phyloP scores from a whole-genome alignment of 2,888 invertebrate genomes.

The Tetrapedia diversipes region DNA sequence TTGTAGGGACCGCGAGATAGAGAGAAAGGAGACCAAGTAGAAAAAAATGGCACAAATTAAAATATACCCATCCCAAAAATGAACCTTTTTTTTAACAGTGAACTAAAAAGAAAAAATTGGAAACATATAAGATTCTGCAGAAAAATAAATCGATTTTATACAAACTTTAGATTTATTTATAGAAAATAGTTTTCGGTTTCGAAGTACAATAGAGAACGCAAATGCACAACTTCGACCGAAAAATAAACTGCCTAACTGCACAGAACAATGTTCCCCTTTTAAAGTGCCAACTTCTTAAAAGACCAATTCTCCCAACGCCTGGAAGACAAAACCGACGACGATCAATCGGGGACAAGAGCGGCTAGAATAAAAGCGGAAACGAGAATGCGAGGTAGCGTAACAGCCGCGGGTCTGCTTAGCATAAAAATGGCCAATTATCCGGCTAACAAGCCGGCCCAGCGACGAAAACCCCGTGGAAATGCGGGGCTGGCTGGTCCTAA shows the following conservation, averaged over 20 bases:
- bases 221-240: background rate
- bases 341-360: constrained; percentile 46
- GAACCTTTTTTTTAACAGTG: background rate
- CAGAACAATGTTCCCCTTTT: too few species aligned
- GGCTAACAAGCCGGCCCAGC: constrained; percentile 75
- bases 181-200: too few species aligned
- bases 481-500: constrained; percentile 61
- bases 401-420: constrained; percentile 73
- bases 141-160: too few species aligned
- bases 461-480: constrained; percentile 54
- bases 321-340: constrained; percentile 14
- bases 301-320: background rate
- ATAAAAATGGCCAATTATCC: constrained; percentile 80
- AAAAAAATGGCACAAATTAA: constrained; percentile 3
- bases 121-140: background rate
- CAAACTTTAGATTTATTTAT: too few species aligned
- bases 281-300: background rate
- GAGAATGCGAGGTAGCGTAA: constrained; percentile 60
- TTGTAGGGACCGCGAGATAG: constrained; percentile 46
- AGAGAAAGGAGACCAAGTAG: constrained; percentile 29
- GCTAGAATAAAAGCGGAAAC: constrained; percentile 41
- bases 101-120: background rate
- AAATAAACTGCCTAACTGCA: background rate
- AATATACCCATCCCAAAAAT: background rate
- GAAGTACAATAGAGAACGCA: too few species aligned